These are phyloP conservation scores for Parauchenoglanis punctatus DNA, from an alignment of 2,797 vertebrate genomes.

Conservation along the genomic window DNA sequence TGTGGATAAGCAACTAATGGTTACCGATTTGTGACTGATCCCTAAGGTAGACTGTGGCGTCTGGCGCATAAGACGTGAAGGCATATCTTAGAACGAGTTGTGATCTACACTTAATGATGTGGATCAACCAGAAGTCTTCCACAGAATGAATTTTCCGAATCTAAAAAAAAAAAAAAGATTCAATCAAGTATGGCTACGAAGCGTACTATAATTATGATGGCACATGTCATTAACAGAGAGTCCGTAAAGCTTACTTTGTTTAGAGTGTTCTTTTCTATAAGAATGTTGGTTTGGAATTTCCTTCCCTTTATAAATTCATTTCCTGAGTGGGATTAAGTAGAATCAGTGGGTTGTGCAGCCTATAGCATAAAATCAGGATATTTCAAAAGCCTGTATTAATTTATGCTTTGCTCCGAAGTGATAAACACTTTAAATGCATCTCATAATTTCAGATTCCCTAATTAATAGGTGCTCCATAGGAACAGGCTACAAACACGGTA, in stretches of 20 bases:
- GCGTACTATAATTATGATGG: conserved; percentile 57
- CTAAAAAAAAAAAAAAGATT: conserved; percentile 69
- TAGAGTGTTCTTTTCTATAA: conserved; percentile 58
- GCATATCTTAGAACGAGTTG: conserved; percentile 52
- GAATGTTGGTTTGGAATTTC: conserved; percentile 14
- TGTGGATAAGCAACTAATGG: neutral
- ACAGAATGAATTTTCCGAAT: conserved; percentile 64
- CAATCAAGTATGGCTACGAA: conserved; percentile 68
- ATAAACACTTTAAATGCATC: neutral
- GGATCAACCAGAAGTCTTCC: conserved; percentile 75
- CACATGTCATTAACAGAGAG: neutral
- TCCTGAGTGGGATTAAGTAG: conserved; percentile 43
- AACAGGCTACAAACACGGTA: neutral
- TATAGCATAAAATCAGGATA: neutral
- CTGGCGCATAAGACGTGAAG: conserved; percentile 19
- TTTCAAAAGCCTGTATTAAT: too few species aligned
- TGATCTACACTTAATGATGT: conserved; percentile 76
- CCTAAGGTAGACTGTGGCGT: conserved; percentile 38
- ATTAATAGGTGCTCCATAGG: neutral
- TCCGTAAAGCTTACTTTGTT: conserved; percentile 62
- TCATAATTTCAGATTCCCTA: neutral
- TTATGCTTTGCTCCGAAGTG: too few species aligned
- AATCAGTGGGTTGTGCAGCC: conserved; percentile 9
- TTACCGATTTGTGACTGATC: conserved; percentile 24
- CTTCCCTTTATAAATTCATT: conserved; percentile 2